Conservation (phyloP, 2,888 invertebrate genomes). For the Sicus ferrugineus region DNA sequence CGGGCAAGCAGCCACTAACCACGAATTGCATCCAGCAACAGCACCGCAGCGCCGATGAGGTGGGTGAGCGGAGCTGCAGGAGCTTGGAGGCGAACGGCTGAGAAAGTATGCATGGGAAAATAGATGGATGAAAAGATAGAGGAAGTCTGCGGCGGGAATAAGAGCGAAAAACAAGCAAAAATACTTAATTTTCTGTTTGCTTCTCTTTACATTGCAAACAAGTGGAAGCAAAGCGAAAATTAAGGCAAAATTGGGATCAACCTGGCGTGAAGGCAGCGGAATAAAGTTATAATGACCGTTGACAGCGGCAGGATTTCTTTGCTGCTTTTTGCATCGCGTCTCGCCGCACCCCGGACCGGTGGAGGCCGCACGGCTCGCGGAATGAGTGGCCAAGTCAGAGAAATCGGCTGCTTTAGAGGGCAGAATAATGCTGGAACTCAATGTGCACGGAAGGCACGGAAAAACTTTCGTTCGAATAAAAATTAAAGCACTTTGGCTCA, state of each 20-base stretch:
- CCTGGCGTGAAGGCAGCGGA: slow-evolving; percentile 5
- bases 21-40: too few species aligned
- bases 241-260: background rate
- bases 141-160: background rate
- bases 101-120: slow-evolving; percentile 10
- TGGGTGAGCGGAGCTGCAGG: too few species aligned
- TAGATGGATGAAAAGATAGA: background rate
- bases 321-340: background rate
- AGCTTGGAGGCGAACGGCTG: background rate
- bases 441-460: too few species aligned
- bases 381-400: too few species aligned
- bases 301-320: slow-evolving; percentile 28
- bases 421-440: too few species aligned
- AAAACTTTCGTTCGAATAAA: too few species aligned
- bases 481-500: too few species aligned
- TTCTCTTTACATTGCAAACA: background rate
- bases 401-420: too few species aligned
- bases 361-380: too few species aligned
- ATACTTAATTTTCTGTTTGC: slow-evolving; percentile 13
- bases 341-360: too few species aligned
- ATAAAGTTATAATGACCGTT: slow-evolving; percentile 33
- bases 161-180: background rate
- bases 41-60: background rate
- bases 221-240: background rate
- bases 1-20: too few species aligned